Conservation (phyloP, 1,140 invertebrate species). For the Drosophila simulans region DNA sequence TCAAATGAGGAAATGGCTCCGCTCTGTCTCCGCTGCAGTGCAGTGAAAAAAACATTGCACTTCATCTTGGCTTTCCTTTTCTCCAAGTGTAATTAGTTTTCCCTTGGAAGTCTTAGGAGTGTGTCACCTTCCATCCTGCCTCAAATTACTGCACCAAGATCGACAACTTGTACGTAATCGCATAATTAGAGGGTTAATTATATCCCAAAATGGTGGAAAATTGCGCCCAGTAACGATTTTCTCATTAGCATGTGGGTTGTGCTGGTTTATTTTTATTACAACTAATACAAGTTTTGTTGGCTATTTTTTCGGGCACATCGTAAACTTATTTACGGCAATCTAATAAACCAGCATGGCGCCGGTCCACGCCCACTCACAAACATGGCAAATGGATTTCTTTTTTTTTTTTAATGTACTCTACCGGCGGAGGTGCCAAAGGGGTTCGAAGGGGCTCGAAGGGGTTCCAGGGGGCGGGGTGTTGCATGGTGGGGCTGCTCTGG, state of each 20-base stretch:
- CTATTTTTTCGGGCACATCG: conserved; percentile 52
- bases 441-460: neutral
- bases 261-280: conserved; percentile 30
- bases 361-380: conserved; percentile 57
- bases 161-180: conserved; percentile 42
- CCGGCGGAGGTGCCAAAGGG: neutral
- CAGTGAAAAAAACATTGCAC: neutral
- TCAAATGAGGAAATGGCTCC: conserved; percentile 59
- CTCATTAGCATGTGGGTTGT: conserved; percentile 33
- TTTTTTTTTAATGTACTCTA: conserved; percentile 40
- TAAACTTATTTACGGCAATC: conserved; percentile 81
- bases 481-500: conserved; percentile 46
- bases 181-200: conserved; percentile 40
- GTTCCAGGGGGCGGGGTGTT: no score
- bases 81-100: conserved; percentile 26
- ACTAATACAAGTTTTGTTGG: conserved; percentile 10
- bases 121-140: conserved; percentile 7
- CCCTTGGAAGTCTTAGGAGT: conserved; percentile 61
- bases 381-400: conserved; percentile 56
- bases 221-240: conserved; percentile 2
- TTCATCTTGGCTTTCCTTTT: no score
- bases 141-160: conserved; percentile 18
- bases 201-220: conserved; percentile 40
- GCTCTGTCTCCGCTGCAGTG: conserved; percentile 40
- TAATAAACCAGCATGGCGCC: conserved; percentile 76